Conservation (phyloP, 37 sponge, comb jelly and placozoan species). For the Hexactinellida sp. region DNA sequence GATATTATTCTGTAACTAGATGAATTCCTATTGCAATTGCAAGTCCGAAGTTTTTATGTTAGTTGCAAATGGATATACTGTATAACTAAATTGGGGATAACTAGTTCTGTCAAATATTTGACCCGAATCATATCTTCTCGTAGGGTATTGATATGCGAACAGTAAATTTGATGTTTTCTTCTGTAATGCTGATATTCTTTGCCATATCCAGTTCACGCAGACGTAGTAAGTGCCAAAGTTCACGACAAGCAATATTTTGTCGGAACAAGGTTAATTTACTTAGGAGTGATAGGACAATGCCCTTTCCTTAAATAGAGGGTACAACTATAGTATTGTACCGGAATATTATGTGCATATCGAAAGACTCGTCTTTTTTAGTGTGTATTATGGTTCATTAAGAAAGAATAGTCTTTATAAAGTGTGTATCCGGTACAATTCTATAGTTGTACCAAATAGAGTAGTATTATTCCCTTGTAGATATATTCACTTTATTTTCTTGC, state of each 20-base stretch:
- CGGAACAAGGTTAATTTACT: background rate
- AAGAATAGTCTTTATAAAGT: too few relatives aligned
- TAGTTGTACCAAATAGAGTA: too few relatives aligned
- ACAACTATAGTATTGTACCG: too few relatives aligned
- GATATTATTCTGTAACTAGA: background rate
- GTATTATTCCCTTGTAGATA: background rate
- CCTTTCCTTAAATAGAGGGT: conserved; percentile 1
- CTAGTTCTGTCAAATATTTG: background rate
- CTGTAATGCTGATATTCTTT: background rate
- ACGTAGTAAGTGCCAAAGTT: background rate
- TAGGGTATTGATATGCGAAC: background rate
- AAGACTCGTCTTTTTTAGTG: too few relatives aligned
- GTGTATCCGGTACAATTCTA: too few relatives aligned
- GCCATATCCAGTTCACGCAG: background rate
- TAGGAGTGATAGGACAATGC: background rate
- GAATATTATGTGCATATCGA: too few relatives aligned
- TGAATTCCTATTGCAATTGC: background rate
- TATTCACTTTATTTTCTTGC: background rate
- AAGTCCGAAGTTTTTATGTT: background rate
- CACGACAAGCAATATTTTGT: background rate
- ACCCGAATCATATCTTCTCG: background rate
- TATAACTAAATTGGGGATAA: background rate
- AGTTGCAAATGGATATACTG: background rate
- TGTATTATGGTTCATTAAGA: too few relatives aligned
- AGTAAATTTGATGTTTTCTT: background rate